Evolutionary conservation across 2,113 vertebrate species (phyloP).

Genomic region (Urocolius indicus): DNA sequence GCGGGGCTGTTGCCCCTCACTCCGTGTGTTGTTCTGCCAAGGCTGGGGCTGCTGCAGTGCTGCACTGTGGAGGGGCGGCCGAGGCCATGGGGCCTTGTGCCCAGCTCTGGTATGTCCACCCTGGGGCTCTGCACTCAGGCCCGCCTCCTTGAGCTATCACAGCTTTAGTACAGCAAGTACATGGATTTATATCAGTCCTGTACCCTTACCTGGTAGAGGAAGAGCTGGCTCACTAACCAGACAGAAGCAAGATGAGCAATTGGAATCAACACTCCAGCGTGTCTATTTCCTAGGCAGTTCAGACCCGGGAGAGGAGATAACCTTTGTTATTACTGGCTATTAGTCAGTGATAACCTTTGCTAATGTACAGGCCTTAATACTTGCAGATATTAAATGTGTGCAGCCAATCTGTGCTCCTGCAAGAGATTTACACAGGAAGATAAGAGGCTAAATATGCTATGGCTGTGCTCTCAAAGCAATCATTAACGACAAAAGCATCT

Average conservation of each 20-base stretch:
- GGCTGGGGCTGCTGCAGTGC: not conserved
- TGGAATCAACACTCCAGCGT: not conserved
- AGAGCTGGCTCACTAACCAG: not conserved
- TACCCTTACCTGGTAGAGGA: not conserved
- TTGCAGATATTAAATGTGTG: not conserved
- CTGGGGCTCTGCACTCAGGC: not conserved
- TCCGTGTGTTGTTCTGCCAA: fast-evolving
- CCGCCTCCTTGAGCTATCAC: not conserved
- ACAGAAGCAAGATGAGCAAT: not conserved
- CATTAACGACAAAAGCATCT: not conserved
- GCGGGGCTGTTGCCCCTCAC: not conserved
- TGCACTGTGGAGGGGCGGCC: fast-evolving
- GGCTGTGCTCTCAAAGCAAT: not conserved
- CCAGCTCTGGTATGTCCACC: not conserved
- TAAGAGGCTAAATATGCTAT: slow-evolving; percentile 10
- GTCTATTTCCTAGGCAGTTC: not conserved
- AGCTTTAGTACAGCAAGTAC: not conserved
- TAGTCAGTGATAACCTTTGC: not conserved
- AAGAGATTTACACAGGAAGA: not conserved
- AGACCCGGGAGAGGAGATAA: not conserved
- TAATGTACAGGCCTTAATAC: not conserved
- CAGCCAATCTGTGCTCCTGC: not conserved
- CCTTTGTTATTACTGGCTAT: not conserved
- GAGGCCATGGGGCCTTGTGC: fast-evolving
- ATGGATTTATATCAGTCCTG: fast-evolving